Conservation (phyloP, 2,113 vertebrate genomes). For the Trogon surrucura region DNA sequence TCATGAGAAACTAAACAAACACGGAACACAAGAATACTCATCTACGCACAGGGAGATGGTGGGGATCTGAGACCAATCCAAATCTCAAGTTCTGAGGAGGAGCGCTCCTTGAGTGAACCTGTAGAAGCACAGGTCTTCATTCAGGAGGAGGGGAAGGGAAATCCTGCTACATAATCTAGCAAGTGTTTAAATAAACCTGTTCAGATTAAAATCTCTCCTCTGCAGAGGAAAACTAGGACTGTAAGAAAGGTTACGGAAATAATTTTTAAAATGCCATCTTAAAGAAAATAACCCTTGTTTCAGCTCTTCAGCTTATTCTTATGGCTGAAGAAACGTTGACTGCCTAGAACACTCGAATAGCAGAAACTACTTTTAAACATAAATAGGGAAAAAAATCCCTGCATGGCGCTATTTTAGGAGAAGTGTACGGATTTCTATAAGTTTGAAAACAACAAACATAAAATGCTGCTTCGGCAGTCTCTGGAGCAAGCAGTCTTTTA, state of each 20-base stretch:
- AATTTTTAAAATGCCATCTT: neutral
- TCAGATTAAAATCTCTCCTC: conserved; percentile 7
- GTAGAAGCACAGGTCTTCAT: conserved; percentile 25
- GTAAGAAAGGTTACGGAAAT: neutral
- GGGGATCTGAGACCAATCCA: conserved; percentile 4
- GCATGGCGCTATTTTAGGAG: neutral
- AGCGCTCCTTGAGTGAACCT: conserved; percentile 1
- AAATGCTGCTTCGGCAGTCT: neutral
- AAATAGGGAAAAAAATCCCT: neutral
- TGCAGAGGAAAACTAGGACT: neutral
- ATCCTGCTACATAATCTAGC: conserved; percentile 10
- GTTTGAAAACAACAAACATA: neutral
- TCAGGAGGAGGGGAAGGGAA: conserved; percentile 29
- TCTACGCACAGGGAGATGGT: neutral
- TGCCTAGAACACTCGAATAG: neutral
- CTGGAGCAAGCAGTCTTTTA: neutral
- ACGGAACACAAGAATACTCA: neutral
- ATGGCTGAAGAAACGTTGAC: neutral
- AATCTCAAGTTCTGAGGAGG: neutral
- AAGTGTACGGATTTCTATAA: neutral
- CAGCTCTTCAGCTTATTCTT: neutral
- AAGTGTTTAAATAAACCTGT: conserved; percentile 36
- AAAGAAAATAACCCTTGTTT: neutral
- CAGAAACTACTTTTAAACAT: neutral
- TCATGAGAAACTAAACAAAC: conserved; percentile 54